Base-by-base conservation (phyloP, 2,113 vertebrate genomes). In the Hiodon tergisus region DNA sequence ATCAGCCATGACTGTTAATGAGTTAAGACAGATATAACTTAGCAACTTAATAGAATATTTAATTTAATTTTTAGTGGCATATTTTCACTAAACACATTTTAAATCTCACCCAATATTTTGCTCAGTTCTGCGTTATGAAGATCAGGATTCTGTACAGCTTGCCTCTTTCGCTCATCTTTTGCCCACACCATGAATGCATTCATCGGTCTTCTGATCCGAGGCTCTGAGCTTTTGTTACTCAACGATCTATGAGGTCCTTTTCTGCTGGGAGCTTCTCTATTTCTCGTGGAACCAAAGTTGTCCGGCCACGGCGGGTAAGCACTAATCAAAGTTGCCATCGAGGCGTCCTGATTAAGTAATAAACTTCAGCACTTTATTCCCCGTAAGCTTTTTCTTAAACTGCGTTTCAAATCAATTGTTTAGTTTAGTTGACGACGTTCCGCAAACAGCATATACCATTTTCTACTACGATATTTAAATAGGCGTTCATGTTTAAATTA, bases 121-220 rank as follows among this genome's bases (percentile, higher is more conserved):
- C 96, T 98, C 83, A 98, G 94, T 87, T 98, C 96, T 51, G 96
- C 96, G 81, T 98, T 98, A 90, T 98, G 96, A 76, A 98, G 92
- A 87, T 98, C 96, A 0, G 97, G 97, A 73, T 98, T 98, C 70
- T 98, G 97, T 51, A 93, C 93, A 0, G 97, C 97, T 87, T 98
- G 91, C 9, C 96, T 84, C 76, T 98, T 98, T 86, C 94, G 89
- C 86, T 96, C 94, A 58, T 96, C 94, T 85, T 98, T 98, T 84
- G 96, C 96, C 96, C 96, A 96, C 5, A 96, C 94, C 94, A 96
- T 96, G 85, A 96, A 95, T 0, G 94, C 94, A 83, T 95, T 96
- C 94, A 98, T 98, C 81, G 96, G 96, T 80, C 96, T 89, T 58
- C 97, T 87, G 93, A 98, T 98, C 46, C 95, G 95, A 81, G 95